Evolutionary conservation across 2,797 vertebrate genomes (phyloP).

Genomic region (Myotis daubentonii): DNA sequence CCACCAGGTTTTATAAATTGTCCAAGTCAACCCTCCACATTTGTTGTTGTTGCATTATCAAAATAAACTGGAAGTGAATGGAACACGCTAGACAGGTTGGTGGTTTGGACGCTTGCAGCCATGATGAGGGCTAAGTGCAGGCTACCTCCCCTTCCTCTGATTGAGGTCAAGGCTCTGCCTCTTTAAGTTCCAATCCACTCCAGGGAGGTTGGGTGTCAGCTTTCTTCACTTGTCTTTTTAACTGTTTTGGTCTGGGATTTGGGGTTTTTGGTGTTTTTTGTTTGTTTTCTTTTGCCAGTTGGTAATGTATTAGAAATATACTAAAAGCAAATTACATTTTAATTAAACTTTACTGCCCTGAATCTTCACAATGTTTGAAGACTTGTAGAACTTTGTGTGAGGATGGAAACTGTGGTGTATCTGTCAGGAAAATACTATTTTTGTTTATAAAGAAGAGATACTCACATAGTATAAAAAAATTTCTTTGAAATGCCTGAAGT

Average conservation of each 20-base stretch:
- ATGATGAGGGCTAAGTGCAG: rapidly evolving
- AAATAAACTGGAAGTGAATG: constrained; percentile 10
- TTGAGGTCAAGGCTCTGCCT: not conserved
- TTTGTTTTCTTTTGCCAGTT: not conserved
- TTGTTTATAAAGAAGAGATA: constrained; percentile 40
- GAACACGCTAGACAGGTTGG: not conserved
- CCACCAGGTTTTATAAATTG: not conserved
- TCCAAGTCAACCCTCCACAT: not conserved
- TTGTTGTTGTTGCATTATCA: not conserved
- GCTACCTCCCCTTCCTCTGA: not conserved
- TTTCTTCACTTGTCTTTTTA: not conserved
- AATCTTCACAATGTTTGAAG: constrained; percentile 28
- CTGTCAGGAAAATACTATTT: constrained; percentile 56
- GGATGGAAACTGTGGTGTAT: constrained; percentile 12
- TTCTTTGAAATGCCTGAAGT: not conserved
- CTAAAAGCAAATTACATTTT: not conserved
- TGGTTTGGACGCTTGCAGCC: not conserved
- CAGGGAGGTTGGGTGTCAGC: not conserved
- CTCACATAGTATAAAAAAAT: not conserved
- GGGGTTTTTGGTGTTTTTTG: not conserved
- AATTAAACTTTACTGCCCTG: not conserved
- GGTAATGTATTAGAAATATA: constrained; percentile 13
- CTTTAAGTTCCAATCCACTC: not conserved
- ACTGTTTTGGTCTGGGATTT: not conserved
- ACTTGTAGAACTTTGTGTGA: not conserved